Evolutionary conservation across 2,797 vertebrate species (phyloP).

Genomic region (Aulostomus chinensis): DNA sequence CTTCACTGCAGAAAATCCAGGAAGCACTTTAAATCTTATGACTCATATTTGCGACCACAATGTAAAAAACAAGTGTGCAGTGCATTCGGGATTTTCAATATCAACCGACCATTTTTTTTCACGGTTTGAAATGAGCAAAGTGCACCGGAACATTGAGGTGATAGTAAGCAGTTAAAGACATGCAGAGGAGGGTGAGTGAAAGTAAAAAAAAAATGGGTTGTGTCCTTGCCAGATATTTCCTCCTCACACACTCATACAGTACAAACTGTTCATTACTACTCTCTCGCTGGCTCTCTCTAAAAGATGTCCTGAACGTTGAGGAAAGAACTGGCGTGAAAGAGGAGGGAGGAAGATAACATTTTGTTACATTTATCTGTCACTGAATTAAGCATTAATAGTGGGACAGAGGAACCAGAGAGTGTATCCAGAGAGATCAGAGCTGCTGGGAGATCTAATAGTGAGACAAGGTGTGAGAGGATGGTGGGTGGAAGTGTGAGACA

Average conservation of each 20-base stretch:
- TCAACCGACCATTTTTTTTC: too few species aligned
- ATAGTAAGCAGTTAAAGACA: slow-evolving; percentile 4
- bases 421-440: slow-evolving; percentile 29
- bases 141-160: too few species aligned
- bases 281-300: background rate
- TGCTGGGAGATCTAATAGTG: slow-evolving; percentile 24
- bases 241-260: background rate
- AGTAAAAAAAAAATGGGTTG: slow-evolving; percentile 7
- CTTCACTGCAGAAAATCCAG: too few species aligned
- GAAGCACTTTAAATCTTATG: too few species aligned
- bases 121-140: too few species aligned
- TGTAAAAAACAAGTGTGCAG: too few species aligned
- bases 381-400: slow-evolving; percentile 13
- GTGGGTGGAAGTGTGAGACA: slow-evolving; percentile 69
- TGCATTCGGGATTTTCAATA: too few species aligned
- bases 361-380: background rate
- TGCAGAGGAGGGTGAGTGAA: background rate
- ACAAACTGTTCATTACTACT: slow-evolving; percentile 10
- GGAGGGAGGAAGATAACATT: background rate
- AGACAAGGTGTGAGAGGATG: slow-evolving; percentile 16
- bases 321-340: background rate
- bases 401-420: slow-evolving; percentile 12
- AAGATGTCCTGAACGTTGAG: background rate
- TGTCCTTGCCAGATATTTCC: background rate
- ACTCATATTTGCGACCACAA: background rate